phyloP scores from a whole-genome alignment of 2,888 invertebrate species.

The Dermolepida albohirtum region DNA sequence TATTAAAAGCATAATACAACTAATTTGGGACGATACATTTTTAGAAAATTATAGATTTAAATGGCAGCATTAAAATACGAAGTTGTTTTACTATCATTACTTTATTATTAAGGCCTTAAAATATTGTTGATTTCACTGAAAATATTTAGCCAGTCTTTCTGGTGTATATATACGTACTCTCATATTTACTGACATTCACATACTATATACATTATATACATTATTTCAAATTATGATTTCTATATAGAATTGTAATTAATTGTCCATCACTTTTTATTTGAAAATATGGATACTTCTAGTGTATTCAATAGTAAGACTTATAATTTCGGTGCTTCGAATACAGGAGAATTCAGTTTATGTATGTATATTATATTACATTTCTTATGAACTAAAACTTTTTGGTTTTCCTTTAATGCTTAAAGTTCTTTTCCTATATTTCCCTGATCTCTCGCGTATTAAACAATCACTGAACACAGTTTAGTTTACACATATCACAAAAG shows the following conservation, averaged over 20 bases:
- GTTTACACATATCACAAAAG: constrained; percentile 20
- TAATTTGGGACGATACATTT: no score
- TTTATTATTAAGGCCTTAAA: constrained; percentile 9
- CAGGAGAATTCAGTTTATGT: no score
- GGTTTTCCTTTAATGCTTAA: constrained; percentile 24
- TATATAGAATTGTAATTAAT: no score
- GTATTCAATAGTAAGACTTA: no score
- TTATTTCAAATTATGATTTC: not conserved
- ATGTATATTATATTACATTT: not conserved
- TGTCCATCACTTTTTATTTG: no score
- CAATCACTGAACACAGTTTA: constrained; percentile 3
- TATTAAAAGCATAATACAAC: no score
- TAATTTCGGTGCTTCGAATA: no score
- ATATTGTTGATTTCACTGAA: constrained; percentile 10
- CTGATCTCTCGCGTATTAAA: not conserved
- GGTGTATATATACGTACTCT: constrained; percentile 4
- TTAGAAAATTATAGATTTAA: no score
- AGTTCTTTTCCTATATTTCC: not conserved
- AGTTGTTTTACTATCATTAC: not conserved
- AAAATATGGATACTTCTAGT: no score
- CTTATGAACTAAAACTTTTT: constrained; percentile 31
- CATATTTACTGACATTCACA: constrained; percentile 4
- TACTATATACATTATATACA: constrained; percentile 36
- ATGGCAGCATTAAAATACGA: no score
- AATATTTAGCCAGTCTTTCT: constrained; percentile 21